Conservation (phyloP, 2,797 vertebrate species). For the Agapornis canus region DNA sequence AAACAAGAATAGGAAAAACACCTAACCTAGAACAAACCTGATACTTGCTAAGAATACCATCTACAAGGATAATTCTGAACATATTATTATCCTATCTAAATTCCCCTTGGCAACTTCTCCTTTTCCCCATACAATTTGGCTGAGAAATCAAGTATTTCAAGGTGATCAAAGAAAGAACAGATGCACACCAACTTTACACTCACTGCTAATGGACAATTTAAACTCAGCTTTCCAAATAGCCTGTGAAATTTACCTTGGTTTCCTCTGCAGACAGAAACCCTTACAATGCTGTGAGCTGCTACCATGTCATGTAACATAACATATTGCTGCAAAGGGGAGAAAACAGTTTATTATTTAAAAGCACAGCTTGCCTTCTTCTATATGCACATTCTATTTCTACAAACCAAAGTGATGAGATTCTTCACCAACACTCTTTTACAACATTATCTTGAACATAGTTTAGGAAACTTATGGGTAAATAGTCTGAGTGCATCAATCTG, state of each 20-base stretch:
- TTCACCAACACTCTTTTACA: background rate
- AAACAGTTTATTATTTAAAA: background rate
- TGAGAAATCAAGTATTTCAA: background rate
- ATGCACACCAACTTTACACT: background rate
- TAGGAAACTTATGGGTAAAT: background rate
- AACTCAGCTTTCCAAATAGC: background rate
- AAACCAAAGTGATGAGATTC: background rate
- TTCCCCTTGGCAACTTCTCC: background rate
- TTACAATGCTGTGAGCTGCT: slow-evolving; percentile 93
- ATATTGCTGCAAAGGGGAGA: slow-evolving; percentile 87
- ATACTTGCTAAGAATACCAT: background rate
- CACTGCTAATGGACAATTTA: background rate
- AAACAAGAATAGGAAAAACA: background rate
- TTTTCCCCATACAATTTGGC: background rate
- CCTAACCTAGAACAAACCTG: background rate
- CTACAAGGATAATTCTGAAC: background rate
- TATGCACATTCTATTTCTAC: background rate
- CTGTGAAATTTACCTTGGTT: slow-evolving; percentile 83
- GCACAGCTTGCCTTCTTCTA: background rate
- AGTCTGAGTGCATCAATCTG: background rate
- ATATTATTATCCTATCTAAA: background rate
- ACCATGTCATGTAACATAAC: slow-evolving; percentile 98
- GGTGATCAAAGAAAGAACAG: background rate
- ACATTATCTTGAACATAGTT: background rate
- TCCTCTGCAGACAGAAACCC: slow-evolving; percentile 92